Evolutionary conservation across 2,888 invertebrate genomes (phyloP), one percentile per base, ranked within the genome.

Genomic region (Lasioglossum leucozonium): DNA sequence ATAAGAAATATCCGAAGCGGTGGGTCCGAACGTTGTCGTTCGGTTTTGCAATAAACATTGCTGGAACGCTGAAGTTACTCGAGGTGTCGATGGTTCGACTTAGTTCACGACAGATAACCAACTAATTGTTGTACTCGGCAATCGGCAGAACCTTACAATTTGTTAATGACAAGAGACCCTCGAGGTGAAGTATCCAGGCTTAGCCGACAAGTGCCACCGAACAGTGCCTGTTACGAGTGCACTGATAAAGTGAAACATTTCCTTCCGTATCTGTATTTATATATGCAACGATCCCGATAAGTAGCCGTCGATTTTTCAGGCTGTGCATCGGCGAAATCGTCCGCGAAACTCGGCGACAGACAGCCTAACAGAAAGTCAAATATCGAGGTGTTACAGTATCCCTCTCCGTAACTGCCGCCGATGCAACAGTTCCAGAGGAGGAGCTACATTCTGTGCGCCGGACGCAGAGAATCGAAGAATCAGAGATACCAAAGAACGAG

Each of bases 111-210:
- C 55, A 80, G 84, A 85, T 87, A 83, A 88, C 75, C 83, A 65
- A 65, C 44, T 81, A 89, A 91, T 87, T 90, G 83, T 90, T 89
- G 73, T 83, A 89, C 91, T 90, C 74, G 87, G 88, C 72, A 55
- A 47, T 86, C 89, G 72, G 72, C 72, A 79, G 84, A 84, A 84
- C 88, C 84, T 79, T 82, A 88, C 86, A 90, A 90, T 91, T 92
- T 92, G 89, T 91, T 90, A 91, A 92, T 92, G 91, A 92, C 90
- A 88, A 91, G 90, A 91, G 92, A 91, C 93, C 91, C 92, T 92
- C 82, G 92, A 92, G 82, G 79, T 92, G 91, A 92, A 92, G 92
- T 92, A 90, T 89, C 87, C 82, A 85, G 87, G 92, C 93, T 92
- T 92, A 92, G 79, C 77, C 77, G 88, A 91, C 92, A 90, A 91